Base-by-base conservation (phyloP, 2,888 invertebrate genomes). In the Oscheius sp. region DNA sequence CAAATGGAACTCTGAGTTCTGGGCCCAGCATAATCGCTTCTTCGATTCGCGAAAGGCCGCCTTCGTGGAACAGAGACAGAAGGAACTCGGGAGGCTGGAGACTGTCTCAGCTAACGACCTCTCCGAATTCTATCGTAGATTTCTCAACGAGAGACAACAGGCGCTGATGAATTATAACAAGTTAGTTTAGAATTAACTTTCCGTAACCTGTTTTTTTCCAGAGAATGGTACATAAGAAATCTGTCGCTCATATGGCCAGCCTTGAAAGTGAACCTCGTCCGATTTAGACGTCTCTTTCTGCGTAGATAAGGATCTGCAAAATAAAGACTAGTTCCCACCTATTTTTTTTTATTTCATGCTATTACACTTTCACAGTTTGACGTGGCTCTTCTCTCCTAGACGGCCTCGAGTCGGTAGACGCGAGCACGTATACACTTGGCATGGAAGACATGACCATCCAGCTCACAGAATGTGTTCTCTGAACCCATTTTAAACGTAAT, bases 191-290 rank as follows among this genome's bases (percentile, higher is more conserved):
- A 32, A 50, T 33, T 51, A 7, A 50, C 21, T 58, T 2, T 47
- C 32, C 37, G 10, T 33, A 37, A 47, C 21, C 7, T n/a, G 55
- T 2, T 3, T 2, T 13, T 57, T 84, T 86, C 66, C 74, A 87
- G 87, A 63, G 85, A 87, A 79, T 87, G 87, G 87, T 87, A 87
- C 73, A 63, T 75, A 13, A 82, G 86, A 21, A 87, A 87, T 74
- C 77, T 87, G 57, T 68, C 75, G 4, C 76, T 87, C 21, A 87
- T 87, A 29, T 86, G 84, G 84, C 87, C 87, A 7, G 86, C 86
- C 1, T 75, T 88, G n/a, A 78, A 81, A 70, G 87, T 87, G 58
- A 87, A 86, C 74, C 72, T 84, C 10, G 81, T 85, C 50, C 74
- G 87, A 59, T 84, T 87, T 58, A 73, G 75, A 53, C 72, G 87